phyloP scores from a whole-genome alignment of 2,888 invertebrate genomes.

The Melanchra persicariae region DNA sequence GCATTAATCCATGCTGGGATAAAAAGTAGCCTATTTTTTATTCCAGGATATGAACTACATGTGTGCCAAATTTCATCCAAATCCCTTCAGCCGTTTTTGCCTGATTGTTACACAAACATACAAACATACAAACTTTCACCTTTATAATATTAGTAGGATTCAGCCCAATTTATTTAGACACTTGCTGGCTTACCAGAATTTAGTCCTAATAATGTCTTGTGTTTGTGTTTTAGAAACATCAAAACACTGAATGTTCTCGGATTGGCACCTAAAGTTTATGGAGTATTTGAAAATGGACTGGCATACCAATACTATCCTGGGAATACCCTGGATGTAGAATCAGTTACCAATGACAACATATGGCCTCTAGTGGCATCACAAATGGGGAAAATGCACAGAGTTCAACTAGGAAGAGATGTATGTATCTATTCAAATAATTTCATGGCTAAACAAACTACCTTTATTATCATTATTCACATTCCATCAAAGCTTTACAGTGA shows the following conservation, averaged over 20 bases:
- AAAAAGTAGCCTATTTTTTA: no score
- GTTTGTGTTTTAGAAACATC: slow-evolving; percentile 79
- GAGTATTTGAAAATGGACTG: slow-evolving; percentile 97
- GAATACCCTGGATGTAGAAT: slow-evolving; percentile 92
- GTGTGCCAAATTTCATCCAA: no score
- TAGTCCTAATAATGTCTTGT: not conserved
- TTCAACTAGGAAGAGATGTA: slow-evolving; percentile 82
- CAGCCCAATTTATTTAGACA: no score
- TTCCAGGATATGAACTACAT: no score
- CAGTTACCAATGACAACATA: slow-evolving; percentile 92
- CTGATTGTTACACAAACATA: no score
- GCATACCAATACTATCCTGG: slow-evolving; percentile 97
- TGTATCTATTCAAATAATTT: slow-evolving; percentile 60
- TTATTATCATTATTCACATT: not conserved
- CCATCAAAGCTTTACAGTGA: not conserved
- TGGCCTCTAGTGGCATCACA: slow-evolving; percentile 94
- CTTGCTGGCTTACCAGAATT: not conserved
- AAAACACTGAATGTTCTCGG: slow-evolving; percentile 92
- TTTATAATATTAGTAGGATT: no score
- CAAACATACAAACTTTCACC: no score
- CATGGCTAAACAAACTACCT: not conserved
- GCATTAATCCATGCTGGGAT: no score
- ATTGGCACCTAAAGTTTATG: slow-evolving; percentile 96
- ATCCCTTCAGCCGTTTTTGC: no score
- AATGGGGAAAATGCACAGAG: slow-evolving; percentile 96